Percentiles rank a stretch among this genome's conserved stretches.
Conservation (phyloP, 2,797 vertebrate genomes). For the Brachyrhaphis roseni region DNA sequence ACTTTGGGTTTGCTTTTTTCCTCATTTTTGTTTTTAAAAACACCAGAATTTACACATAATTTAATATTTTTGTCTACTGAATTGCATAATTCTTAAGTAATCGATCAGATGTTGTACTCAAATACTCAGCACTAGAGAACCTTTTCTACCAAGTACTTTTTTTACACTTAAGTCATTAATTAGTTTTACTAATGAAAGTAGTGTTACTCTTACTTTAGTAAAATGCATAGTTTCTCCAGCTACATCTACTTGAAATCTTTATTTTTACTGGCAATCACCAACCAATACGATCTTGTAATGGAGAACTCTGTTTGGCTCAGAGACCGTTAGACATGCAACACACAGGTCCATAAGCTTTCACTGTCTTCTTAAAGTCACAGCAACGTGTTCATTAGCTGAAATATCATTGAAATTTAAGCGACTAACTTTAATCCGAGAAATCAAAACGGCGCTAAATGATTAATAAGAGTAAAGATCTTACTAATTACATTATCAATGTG, state of each 20-base stretch:
- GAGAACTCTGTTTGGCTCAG: background rate
- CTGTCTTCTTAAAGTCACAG: background rate
- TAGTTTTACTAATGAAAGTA: background rate
- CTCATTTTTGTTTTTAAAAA: background rate
- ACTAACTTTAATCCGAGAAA: background rate
- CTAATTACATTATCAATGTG: rapidly evolving
- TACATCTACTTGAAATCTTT: too few species aligned
- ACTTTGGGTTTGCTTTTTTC: background rate
- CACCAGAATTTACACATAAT: background rate
- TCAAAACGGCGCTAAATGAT: background rate
- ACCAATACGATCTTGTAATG: background rate
- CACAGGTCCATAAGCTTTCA: background rate
- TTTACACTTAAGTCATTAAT: background rate
- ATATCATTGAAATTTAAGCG: background rate
- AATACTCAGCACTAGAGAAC: background rate
- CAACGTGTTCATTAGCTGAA: background rate
- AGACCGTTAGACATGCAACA: background rate
- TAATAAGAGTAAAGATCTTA: background rate
- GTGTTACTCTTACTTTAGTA: background rate
- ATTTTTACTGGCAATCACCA: background rate
- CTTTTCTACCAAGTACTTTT: background rate
- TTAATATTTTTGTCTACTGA: background rate
- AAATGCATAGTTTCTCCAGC: background rate
- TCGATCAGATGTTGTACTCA: background rate
- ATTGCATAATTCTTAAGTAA: background rate